Evolutionary conservation across 1,140 invertebrate species (phyloP), one percentile per base, ranked within the genome.

Genomic region (Idris sp.): DNA sequence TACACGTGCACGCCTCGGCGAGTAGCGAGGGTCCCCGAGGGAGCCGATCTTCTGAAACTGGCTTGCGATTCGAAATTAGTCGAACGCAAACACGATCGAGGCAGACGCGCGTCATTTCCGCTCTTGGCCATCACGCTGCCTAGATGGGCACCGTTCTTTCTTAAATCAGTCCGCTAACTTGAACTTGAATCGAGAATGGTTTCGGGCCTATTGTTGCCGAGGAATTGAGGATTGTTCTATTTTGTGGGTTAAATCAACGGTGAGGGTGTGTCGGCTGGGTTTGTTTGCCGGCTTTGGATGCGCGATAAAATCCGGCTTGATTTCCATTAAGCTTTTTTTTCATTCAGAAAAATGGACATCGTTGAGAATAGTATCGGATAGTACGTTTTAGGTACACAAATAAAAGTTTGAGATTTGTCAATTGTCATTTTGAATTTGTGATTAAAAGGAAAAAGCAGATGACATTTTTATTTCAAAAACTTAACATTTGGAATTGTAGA

Each of bases 41-140:
- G 41, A 49, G 33, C 16, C 59, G 44, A 65, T 59, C 48, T 58
- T 48, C 44, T n/a, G n/a, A 67, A 64, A 75, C 48, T 56, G 62
- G 40, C 53, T 64, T 33, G 56, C 46, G 58, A 62, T 74, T 65
- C 38, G 62, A 67, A 74, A 73, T 64, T 73, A 73, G 68, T 73
- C 68, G 58, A 64, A 72, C 43, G 44, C 68, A 56, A 64, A 64
- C 49, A 61, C 54, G 67, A 9, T 33, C 25, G 41, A 16, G 26
- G 33, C 14, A 15, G 31, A 33, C 54, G 41, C 61, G 48, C 61
- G 53, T 51, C 64, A 68, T 68, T 68, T 68, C 53, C 64, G 64
- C 41, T 56, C 43, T 43, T 28, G 41, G 18, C 30, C 13, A 49
- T 30, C 10, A 16, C 1, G 19, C 4, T 33, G 16, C 4, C n/a